A percentile compares a stretch with the other conserved stretches of the same genome.
These are phyloP conservation scores for Varanus salvator DNA, from an alignment of 2,113 vertebrate genomes.

Conservation along the genomic window DNA sequence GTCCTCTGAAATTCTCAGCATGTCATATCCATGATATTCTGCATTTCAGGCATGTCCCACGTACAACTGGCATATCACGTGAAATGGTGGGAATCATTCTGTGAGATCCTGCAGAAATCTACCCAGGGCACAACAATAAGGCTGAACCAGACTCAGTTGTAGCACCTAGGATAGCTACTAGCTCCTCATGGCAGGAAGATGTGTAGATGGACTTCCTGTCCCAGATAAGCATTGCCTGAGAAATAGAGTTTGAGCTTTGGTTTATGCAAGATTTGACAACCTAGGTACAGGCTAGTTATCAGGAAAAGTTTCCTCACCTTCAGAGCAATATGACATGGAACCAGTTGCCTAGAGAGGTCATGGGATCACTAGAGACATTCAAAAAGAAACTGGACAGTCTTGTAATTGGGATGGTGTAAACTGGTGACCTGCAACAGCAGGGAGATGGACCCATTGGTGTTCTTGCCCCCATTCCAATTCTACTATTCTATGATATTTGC, in stretches of 20 bases:
- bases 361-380: too few species aligned
- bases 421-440: too few species aligned
- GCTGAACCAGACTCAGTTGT: neutral
- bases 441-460: too few species aligned
- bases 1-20: constrained; percentile 66
- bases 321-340: neutral
- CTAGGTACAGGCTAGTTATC: too few species aligned
- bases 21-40: constrained; percentile 51
- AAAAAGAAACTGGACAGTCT: too few species aligned
- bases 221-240: neutral
- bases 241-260: neutral
- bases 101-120: neutral
- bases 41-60: constrained; percentile 57
- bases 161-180: neutral
- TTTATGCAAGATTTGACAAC: too few species aligned
- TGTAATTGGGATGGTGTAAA: too few species aligned
- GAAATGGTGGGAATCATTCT: neutral
- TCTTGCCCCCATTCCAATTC: too few species aligned
- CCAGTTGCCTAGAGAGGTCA: too few species aligned
- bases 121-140: neutral
- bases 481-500: neutral
- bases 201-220: neutral
- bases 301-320: neutral
- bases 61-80: neutral
- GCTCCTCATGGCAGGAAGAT: neutral